Conservation (phyloP, 1,140 invertebrate species). For the Ceratosolen fusciceps region DNA sequence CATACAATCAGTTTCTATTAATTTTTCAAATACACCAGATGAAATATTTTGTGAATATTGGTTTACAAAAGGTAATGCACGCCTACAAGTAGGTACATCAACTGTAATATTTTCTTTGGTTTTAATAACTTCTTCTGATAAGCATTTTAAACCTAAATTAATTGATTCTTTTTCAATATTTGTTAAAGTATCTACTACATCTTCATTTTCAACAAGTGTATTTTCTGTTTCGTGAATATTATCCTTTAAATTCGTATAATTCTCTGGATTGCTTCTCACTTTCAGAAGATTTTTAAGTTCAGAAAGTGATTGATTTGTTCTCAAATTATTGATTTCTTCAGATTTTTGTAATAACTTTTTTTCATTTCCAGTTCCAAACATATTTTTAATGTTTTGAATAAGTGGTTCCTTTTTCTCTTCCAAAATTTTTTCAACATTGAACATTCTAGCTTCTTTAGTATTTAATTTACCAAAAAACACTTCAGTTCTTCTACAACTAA, state of each 20-base stretch:
- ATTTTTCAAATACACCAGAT: not conserved
- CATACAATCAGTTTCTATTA: slow-evolving; percentile 1
- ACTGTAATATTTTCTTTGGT: slow-evolving; percentile 38
- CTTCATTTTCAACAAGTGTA: not conserved
- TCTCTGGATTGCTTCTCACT: not conserved
- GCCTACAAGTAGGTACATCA: slow-evolving; percentile 24
- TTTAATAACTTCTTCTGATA: slow-evolving; percentile 1
- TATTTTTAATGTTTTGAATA: slow-evolving; percentile 4
- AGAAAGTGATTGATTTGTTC: not conserved
- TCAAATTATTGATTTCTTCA: not conserved
- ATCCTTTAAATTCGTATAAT: not conserved
- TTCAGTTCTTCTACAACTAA: slow-evolving; percentile 44
- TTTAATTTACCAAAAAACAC: slow-evolving; percentile 42
- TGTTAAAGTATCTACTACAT: not conserved
- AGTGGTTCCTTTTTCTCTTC: slow-evolving; percentile 11
- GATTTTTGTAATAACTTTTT: slow-evolving; percentile 2
- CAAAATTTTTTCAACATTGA: slow-evolving; percentile 35
- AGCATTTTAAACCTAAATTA: slow-evolving; percentile 4
- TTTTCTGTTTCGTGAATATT: not conserved
- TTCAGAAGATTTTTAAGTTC: not conserved
- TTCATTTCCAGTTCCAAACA: not conserved
- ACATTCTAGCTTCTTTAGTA: slow-evolving; percentile 37
- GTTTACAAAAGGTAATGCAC: slow-evolving; percentile 35
- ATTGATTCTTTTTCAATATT: not conserved
- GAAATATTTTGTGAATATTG: not conserved